Conservation (phyloP, 2,888 invertebrate species). For the Elegia similella region DNA sequence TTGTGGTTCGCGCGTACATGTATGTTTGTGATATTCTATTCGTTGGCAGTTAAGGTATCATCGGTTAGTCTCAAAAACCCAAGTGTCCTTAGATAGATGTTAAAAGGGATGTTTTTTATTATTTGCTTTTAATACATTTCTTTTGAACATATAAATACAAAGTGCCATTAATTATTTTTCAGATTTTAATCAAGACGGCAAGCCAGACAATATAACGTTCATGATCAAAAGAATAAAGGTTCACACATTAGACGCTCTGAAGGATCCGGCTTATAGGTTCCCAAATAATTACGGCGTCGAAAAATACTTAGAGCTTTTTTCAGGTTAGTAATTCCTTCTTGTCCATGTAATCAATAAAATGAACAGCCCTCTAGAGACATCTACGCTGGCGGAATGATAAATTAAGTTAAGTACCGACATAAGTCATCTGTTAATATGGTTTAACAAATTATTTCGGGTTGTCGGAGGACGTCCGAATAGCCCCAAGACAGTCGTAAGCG, state of each 20-base stretch:
- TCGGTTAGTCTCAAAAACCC: too few relatives aligned
- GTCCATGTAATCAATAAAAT: conserved; percentile 34
- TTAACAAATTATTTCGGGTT: conserved; percentile 18
- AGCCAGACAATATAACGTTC: conserved; percentile 95
- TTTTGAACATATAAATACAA: not conserved
- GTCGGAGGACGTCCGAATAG: conserved; percentile 16
- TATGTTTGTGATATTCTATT: too few relatives aligned
- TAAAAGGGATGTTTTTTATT: too few relatives aligned
- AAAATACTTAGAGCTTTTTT: conserved; percentile 98
- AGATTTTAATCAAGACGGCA: conserved; percentile 97
- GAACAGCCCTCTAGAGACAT: conserved; percentile 32
- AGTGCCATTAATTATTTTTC: conserved; percentile 38
- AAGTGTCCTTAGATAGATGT: too few relatives aligned
- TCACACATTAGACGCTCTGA: conserved; percentile 91
- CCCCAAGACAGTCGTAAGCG: conserved; percentile 7
- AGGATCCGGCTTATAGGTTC: conserved; percentile 93
- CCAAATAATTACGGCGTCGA: conserved; percentile 98
- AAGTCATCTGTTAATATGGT: conserved; percentile 13
- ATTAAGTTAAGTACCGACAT: not conserved
- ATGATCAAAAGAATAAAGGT: conserved; percentile 98
- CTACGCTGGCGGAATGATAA: conserved; percentile 42
- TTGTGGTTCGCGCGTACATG: too few relatives aligned
- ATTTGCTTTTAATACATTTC: too few relatives aligned
- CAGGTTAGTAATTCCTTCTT: conserved; percentile 80
- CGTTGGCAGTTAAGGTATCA: too few relatives aligned